Base-by-base conservation (phyloP, 2,113 vertebrate genomes). In the Lycocorax pyrrhopterus region DNA sequence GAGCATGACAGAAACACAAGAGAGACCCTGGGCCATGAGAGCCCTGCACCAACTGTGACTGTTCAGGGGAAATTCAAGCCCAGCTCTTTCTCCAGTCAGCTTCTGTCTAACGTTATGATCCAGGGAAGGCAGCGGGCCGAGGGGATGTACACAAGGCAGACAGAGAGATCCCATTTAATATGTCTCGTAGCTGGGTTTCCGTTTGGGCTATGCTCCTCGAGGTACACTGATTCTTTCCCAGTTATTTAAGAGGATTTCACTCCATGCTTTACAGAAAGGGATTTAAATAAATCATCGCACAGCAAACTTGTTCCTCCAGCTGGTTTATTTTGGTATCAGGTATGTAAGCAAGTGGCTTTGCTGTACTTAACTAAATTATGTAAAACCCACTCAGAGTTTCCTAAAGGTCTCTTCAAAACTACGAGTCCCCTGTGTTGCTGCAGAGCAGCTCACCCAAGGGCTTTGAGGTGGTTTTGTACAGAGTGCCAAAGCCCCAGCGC, bases 371-470 rank as follows among this genome's bases (percentile, higher is more conserved):
- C 73, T 37, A 82, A 97, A 94, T 96, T 94, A 96, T 96, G 91
- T 84, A 96, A 96, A 96, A 96, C 77, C 95, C 85, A 89, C 86
- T 95, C 90, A 62, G 90, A 96, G 89, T 96, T 94, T 94, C 90
- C 94, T 93, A 93, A 96, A 96, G 90, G 84, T 82, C 82, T 94
- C 93, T 91, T 94, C 84, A 88, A 86, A 94, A 86, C 88, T 74
- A 78, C 18, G 7, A 44, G 89, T 78, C 60, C 76, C 74, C 77
- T 51, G 60, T 74, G 67, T 25, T 39, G 76, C 76, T 80, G 93
- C 60, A 35, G 16, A 94, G 66, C 79, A 71, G 93, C 43, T 94
- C 94, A 47, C 30, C 4, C 37, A 58, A 73, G 76, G 79, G 77
- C 72, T 96, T 76, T 97, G 93, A 96, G 94, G 88, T 6, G 72